Conservation (phyloP, 2,113 vertebrate species). For the Notothenia coriiceps region DNA sequence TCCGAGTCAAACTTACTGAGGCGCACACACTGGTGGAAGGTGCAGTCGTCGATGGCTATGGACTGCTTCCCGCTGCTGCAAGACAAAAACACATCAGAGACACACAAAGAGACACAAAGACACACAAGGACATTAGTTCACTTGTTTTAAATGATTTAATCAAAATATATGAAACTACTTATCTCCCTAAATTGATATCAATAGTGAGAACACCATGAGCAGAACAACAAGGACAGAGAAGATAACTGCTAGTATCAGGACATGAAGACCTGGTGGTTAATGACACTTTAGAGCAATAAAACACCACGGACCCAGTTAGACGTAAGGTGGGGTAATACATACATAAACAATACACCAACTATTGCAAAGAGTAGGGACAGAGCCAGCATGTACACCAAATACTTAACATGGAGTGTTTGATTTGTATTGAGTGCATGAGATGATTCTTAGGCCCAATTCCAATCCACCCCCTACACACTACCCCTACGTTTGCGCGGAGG, state of each 20-base stretch:
- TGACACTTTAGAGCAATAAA: conserved; percentile 36
- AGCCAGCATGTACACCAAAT: conserved; percentile 55
- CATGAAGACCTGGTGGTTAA: conserved; percentile 31
- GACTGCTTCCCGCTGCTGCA: conserved; percentile 94
- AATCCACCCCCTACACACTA: too few relatives aligned
- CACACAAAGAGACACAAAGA: background rate
- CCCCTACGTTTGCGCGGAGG: too few relatives aligned
- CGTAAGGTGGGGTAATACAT: conserved; percentile 46
- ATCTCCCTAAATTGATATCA: conserved; percentile 40
- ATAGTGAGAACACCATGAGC: conserved; percentile 6
- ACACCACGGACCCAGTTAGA: conserved; percentile 42
- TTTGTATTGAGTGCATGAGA: conserved; percentile 46
- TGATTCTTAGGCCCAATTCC: conserved; percentile 5
- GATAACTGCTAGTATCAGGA: conserved; percentile 34
- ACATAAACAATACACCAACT: conserved; percentile 26
- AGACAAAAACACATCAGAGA: conserved; percentile 39
- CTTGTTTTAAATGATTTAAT: background rate
- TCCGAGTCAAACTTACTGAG: conserved; percentile 99
- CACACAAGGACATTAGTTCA: conserved; percentile 1
- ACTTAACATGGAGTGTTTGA: conserved; percentile 32
- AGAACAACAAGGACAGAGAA: conserved; percentile 13
- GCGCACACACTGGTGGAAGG: conserved; percentile 98
- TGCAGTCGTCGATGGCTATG: conserved; percentile 99
- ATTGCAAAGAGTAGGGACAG: conserved; percentile 47
- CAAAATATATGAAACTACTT: conserved; percentile 1